Percentiles rank a stretch among this genome's conserved stretches.
Conservation (phyloP, 2,888 invertebrate genomes). For the Orgyia antiqua region DNA sequence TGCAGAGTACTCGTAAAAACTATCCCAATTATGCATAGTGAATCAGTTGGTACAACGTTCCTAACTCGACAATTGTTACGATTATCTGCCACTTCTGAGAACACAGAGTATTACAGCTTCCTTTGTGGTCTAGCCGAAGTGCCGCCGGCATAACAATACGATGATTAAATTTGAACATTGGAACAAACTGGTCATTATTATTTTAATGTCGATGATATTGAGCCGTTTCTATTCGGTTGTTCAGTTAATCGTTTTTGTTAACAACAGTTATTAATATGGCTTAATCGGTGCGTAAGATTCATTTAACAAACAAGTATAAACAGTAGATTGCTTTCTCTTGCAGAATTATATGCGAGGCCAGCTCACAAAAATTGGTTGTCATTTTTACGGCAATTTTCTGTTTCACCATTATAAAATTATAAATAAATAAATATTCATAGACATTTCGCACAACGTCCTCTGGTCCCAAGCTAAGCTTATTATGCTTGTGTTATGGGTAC, state of each 20-base stretch:
- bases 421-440: no score
- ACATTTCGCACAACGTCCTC: no score
- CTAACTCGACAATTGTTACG: constrained; percentile 31
- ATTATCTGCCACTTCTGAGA: constrained; percentile 35
- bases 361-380: no score
- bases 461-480: no score
- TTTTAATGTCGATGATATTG: constrained; percentile 28
- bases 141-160: constrained; percentile 31
- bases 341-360: no score
- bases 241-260: constrained; percentile 14
- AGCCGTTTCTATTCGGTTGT: constrained; percentile 16
- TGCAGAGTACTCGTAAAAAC: constrained; percentile 42
- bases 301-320: constrained; percentile 21
- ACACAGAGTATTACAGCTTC: constrained; percentile 28
- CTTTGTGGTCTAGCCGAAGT: constrained; percentile 44
- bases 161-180: constrained; percentile 19
- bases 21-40: constrained; percentile 54
- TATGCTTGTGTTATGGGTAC: no score
- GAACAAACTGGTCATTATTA: constrained; percentile 28
- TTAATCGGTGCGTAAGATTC: constrained; percentile 14
- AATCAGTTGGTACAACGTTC: constrained; percentile 41
- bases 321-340: no score
- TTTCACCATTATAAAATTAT: no score
- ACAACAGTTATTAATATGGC: constrained; percentile 21
- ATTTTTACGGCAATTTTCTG: no score